phyloP scores from a whole-genome alignment of 2,888 invertebrate genomes.

The Pyrrhia umbra region DNA sequence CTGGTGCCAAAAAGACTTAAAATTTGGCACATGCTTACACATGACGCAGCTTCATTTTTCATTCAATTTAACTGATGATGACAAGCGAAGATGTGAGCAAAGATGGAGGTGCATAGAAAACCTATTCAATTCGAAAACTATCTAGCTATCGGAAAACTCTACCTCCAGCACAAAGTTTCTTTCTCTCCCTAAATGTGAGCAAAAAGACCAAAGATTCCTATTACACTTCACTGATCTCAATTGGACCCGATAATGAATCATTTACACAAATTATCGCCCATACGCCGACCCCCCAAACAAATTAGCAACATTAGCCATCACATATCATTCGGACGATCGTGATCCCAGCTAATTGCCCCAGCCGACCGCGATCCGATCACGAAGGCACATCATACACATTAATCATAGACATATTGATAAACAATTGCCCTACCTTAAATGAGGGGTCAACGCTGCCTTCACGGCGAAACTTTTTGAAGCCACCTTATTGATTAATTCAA shows the following conservation, averaged over 20 bases:
- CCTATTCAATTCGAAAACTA: neutral
- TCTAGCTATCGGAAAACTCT: neutral
- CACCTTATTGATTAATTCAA: constrained; percentile 13
- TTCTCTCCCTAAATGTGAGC: neutral
- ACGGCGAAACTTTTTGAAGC: constrained; percentile 63
- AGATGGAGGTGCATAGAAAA: too few relatives aligned
- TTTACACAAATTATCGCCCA: constrained; percentile 52
- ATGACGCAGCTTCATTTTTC: too few relatives aligned
- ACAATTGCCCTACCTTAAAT: constrained; percentile 89
- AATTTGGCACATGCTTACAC: too few relatives aligned
- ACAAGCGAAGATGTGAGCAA: too few relatives aligned
- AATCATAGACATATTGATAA: constrained; percentile 88
- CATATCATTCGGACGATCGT: constrained; percentile 86
- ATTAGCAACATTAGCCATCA: constrained; percentile 82
- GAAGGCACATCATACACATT: constrained; percentile 82
- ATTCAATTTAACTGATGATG: too few relatives aligned
- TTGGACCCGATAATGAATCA: constrained; percentile 35
- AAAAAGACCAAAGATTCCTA: neutral
- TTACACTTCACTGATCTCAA: constrained; percentile 1
- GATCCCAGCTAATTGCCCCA: constrained; percentile 85
- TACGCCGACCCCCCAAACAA: constrained; percentile 70
- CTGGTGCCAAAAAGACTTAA: neutral
- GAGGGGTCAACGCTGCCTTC: constrained; percentile 82
- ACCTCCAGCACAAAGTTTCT: neutral
- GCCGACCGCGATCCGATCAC: constrained; percentile 79